Evolutionary conservation across 2,888 invertebrate genomes (phyloP), one percentile per base, ranked within the genome.

Genomic region (Callyntrura sp.): DNA sequence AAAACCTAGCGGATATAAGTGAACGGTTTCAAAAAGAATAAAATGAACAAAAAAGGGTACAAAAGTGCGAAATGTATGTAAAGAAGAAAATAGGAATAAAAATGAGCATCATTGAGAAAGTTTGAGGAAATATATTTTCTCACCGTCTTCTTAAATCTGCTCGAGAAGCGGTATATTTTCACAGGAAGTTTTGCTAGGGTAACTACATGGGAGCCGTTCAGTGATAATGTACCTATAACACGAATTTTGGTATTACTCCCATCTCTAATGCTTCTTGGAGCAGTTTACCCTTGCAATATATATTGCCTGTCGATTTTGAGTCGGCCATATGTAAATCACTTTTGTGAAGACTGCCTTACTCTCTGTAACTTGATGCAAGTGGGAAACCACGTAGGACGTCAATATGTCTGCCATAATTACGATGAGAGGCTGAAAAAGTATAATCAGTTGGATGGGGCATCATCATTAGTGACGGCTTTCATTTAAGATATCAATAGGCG

Each of bases 21-120:
- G 2, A 14, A 51, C 35, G 60, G 65, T 5, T 4, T 35, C 35
- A 35, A 86, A 87, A 60, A 70, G 87, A 81, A 70, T 82, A 81
- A 87, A 87, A 70, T 88, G 88, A 48, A 57, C 28, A 73, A 57
- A 76, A 25, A 12, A 35, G 60, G 57, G 68, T 23, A 62, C 20
- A 62, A 62, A 11, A 23, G 23, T 9, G 14, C 12, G 0, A 8
- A 62, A 62, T 62, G 23, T 62, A 62, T 62, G 60, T 62, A 60
- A 14, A 25, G 45, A 73, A 25, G 48, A 57, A 55, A 55, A 55
- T 0, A 55, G 48, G 9, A 68, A 78, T 51, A 79, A 81, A 60
- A 43, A 25, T 17, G 55, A 57, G 57, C 57, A 57, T 70, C 82
- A 83, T 83, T 83, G 51, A 57, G 70, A 84, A 84, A 84, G 84